Base-by-base conservation (phyloP, 2,797 vertebrate species). In the Acipenser oxyrinchus region DNA sequence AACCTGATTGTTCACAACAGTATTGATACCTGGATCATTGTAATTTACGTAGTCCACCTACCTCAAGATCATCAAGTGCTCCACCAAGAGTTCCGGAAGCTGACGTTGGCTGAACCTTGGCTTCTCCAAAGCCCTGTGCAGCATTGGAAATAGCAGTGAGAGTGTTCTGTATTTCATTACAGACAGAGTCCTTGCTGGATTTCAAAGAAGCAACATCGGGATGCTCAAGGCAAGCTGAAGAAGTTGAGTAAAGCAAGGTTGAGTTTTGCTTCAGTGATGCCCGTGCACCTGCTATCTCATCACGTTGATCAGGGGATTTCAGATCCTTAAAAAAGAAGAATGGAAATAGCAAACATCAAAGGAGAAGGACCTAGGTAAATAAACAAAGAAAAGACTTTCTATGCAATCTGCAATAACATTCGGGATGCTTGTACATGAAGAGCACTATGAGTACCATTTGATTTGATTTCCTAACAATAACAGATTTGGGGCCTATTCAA, bases 251-350 rank as follows among this genome's bases (percentile, higher is more conserved):
- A 6, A 89, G 76, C 49, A 89, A 82, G 0, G 84, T 71, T 0
- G 82, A 86, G 69, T 84, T 87, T 70, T 90, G 82, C 78, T 86
- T 90, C 77, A 90, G 63, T 10, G 78, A 79, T 62, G 84, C 87
- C 71, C 87, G 82, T 71, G 87, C 88, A 13, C 81, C 84, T 69
- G 88, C 87, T 62, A 90, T 88, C 76, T 87, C 85, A 79, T 89
- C 88, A 73, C 86, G 74, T 57, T 85, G 86, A 69, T 71, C 74
- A 71, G 78, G 80, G 70, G 87, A 88, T 80, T 90, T 90, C 78
- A 90, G 83, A 72, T 88, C 88, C 87, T 90, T 71, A 67, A 78
- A 52, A 71, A 75, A 18, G 18, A 18, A 37, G 37, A 58, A 53
- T 53, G 12, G 12, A 53, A 53, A 53, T 53, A 9, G 8, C 4